Base-by-base conservation (phyloP, 1,140 invertebrate species). In the Glomeris maerens region DNA sequence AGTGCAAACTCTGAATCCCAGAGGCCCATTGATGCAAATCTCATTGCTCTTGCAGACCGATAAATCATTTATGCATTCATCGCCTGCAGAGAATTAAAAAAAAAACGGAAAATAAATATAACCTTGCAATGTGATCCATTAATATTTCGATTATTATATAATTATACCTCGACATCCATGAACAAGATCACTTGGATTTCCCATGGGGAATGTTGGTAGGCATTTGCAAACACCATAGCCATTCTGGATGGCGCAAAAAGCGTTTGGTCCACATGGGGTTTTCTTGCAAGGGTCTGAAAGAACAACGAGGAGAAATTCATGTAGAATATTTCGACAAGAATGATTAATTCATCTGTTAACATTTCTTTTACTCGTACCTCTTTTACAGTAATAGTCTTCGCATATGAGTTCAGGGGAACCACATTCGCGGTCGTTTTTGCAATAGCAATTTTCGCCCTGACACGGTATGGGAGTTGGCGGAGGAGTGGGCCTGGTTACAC, bases 251-350 rank as follows among this genome's bases (percentile, higher is more conserved):
- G 79, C 79, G 62, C 86, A 91, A 27, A 83, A 70, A 3, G 85
- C 82, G 66, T 92, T 92, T 2, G 83, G 78, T 14, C 87, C 87
- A 64, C 87, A 92, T 4, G 79, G 75, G 46, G 78, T 79, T 58
- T 78, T 76, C 20, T 71, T 66, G 60, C 87, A 93, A 21, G 87
- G 84, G 72, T 91, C 79, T 72, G 28, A 7, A 4, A n/a, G n/a
- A n/a, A n/a, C n/a, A n/a, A n/a, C n/a, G n/a, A 42, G 25, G 5
- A 59, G 55, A 61, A 52, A 42, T 7, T 42, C 25, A 5, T 21
- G 20, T 42, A 42, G 17, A 42, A 42, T 7, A 42, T n/a, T n/a
- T n/a, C n/a, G n/a, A n/a, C n/a, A n/a, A n/a, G n/a, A n/a, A n/a
- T n/a, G n/a, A n/a, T n/a, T n/a, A n/a, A n/a, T n/a, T n/a, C n/a